Percentiles rank a stretch among this genome's conserved stretches.
Evolutionary conservation across 1,140 invertebrate species (phyloP).

Genomic region (Drosophila kepulauana): DNA sequence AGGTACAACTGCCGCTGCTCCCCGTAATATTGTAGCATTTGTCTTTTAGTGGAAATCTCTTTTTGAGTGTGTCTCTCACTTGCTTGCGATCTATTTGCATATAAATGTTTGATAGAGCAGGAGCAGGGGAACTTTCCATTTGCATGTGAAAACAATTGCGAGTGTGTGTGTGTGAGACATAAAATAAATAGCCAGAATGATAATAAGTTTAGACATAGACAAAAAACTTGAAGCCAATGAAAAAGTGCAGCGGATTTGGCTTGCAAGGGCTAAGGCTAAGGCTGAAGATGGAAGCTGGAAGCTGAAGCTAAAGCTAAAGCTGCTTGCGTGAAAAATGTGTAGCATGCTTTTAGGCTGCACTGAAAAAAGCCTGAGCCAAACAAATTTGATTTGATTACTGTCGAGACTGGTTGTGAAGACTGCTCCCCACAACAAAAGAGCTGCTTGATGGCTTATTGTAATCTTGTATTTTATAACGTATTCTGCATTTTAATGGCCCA

Average conservation of each 20-base stretch:
- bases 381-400: slow-evolving; percentile 79
- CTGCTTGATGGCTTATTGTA: slow-evolving; percentile 50
- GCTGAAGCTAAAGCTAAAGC: slow-evolving; percentile 74
- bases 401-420: not conserved
- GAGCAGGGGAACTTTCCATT: slow-evolving; percentile 39
- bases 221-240: slow-evolving; percentile 80
- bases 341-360: slow-evolving; percentile 79
- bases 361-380: slow-evolving; percentile 55
- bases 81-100: slow-evolving; percentile 69
- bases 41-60: slow-evolving; percentile 82
- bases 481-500: slow-evolving; percentile 72
- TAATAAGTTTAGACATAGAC: slow-evolving; percentile 81
- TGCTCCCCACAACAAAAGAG: not conserved
- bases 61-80: slow-evolving; percentile 75
- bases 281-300: slow-evolving; percentile 45
- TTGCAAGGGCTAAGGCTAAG: slow-evolving; percentile 16
- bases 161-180: slow-evolving; percentile 49
- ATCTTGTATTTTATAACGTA: slow-evolving; percentile 33
- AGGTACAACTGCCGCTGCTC: slow-evolving; percentile 47
- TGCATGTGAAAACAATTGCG: slow-evolving; percentile 81
- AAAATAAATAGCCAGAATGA: slow-evolving; percentile 82
- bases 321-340: slow-evolving; percentile 73
- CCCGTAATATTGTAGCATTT: slow-evolving; percentile 81
- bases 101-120: slow-evolving; percentile 64
- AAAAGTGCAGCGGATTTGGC: slow-evolving; percentile 79